Conservation (phyloP, 2,113 vertebrate species). For the Nanorana parkeri region DNA sequence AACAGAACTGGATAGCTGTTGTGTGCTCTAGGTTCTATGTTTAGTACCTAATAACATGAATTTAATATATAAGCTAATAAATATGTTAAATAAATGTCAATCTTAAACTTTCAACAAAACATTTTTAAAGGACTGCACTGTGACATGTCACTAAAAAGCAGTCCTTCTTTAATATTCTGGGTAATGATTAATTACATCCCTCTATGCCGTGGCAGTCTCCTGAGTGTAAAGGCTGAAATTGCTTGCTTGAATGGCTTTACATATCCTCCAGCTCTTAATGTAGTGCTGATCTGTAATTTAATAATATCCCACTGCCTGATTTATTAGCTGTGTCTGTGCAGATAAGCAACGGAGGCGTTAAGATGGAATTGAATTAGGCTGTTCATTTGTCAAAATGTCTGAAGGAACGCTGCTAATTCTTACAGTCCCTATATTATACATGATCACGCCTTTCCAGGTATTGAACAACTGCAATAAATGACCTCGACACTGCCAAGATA, state of each 20-base stretch:
- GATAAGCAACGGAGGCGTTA: slow-evolving; percentile 45
- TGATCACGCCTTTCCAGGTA: slow-evolving; percentile 20
- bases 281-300: slow-evolving; percentile 49
- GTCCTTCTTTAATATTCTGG: slow-evolving; percentile 27
- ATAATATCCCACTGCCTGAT: slow-evolving; percentile 49
- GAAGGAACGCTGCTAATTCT: neutral
- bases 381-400: slow-evolving; percentile 46
- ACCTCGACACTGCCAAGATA: slow-evolving; percentile 11
- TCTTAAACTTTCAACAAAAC: neutral
- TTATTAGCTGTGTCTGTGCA: slow-evolving; percentile 41
- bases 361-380: slow-evolving; percentile 49
- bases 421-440: slow-evolving; percentile 20
- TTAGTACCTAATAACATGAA: no score
- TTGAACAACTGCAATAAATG: slow-evolving; percentile 5
- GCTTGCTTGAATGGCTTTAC: slow-evolving; percentile 30
- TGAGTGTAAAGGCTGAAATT: slow-evolving; percentile 13
- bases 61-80: no score
- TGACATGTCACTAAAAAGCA: slow-evolving; percentile 34
- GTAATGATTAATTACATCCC: slow-evolving; percentile 54
- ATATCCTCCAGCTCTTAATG: slow-evolving; percentile 20
- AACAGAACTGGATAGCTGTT: no score
- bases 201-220: slow-evolving; percentile 29
- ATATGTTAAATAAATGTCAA: no score
- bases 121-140: neutral
- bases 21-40: no score